Base-by-base conservation (phyloP, 2,888 invertebrate species). In the Mythimna pallens region DNA sequence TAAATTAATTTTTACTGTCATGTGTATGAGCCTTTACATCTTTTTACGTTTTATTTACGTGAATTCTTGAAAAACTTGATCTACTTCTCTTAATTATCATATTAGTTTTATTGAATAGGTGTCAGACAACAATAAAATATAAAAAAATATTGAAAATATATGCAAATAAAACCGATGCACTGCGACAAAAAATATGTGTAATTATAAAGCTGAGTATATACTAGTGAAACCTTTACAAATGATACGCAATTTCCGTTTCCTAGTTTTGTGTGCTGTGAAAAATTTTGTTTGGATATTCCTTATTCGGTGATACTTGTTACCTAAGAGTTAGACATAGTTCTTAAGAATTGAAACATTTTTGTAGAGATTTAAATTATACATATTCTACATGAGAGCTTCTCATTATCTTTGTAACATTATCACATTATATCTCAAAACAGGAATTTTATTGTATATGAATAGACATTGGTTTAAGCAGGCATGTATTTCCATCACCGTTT, bases 171-270 rank as follows among this genome's bases (percentile, higher is more conserved):
- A n/a, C 81, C 52, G 80, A 81, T 81, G 80, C 64, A 3, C 1
- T 30, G 12, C 0, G 2, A 25, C 17, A 36, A 65, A 30, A 62
- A 36, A 40, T 62, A 7, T 47, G 20, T 50, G 12, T 59, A 52
- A 59, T 70, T 59, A 36, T 87, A 84, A 86, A 70, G 89, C 68
- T 54, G 3, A 22, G 80, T 71, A 59, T 47, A 88, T 80, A 88
- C 68, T 50, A 68, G 65, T 65, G 52, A 34, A 30, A 57, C 50
- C 65, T 85, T 78, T 70, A 67, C 85, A 84, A 83, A 65, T 82
- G 66, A 71, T 34, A 82, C 86, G 77, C 84, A 80, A 90, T 76
- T 83, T 94, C 94, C 94, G 84, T 90, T 92, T 93, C 94, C 94
- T 90, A 85, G 73, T 78, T 80, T 77, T 40, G 76, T 83, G 86